phyloP scores from a whole-genome alignment of 2,797 vertebrate genomes.

The Mastacembelus armatus region DNA sequence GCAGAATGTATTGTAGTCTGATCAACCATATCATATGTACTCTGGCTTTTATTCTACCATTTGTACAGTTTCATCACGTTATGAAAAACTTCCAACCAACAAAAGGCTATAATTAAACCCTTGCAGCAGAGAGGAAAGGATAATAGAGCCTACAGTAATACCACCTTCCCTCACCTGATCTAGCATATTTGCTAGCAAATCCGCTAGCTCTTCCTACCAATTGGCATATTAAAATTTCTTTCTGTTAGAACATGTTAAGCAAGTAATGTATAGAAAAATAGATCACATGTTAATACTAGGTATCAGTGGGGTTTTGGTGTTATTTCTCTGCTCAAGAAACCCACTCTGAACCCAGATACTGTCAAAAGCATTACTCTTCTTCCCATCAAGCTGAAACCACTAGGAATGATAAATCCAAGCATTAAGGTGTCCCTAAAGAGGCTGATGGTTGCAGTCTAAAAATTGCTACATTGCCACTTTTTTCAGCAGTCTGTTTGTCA shows the following conservation, averaged over 20 bases:
- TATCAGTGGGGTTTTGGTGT: background rate
- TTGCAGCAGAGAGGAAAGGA: background rate
- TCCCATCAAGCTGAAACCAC: background rate
- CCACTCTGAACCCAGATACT: background rate
- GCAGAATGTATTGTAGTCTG: background rate
- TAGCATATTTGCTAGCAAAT: background rate
- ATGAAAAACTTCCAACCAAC: background rate
- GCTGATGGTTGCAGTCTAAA: background rate
- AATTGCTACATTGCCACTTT: constrained; percentile 24
- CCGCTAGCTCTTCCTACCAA: background rate
- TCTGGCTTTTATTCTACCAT: background rate
- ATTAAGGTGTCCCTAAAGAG: constrained; percentile 6
- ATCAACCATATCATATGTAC: background rate
- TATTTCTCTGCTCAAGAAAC: background rate
- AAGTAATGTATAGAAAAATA: background rate
- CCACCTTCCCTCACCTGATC: background rate
- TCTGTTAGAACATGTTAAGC: background rate
- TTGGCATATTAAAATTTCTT: background rate
- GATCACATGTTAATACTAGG: background rate
- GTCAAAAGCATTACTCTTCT: background rate
- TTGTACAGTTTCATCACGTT: too few relatives aligned
- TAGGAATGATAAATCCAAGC: background rate
- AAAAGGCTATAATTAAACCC: background rate
- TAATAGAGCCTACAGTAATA: background rate
- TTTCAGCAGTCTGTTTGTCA: constrained; percentile 6